A percentile compares a stretch with the other conserved stretches of the same genome.
Conservation (phyloP, 1,140 invertebrate species). For the Tetraneura akinire region DNA sequence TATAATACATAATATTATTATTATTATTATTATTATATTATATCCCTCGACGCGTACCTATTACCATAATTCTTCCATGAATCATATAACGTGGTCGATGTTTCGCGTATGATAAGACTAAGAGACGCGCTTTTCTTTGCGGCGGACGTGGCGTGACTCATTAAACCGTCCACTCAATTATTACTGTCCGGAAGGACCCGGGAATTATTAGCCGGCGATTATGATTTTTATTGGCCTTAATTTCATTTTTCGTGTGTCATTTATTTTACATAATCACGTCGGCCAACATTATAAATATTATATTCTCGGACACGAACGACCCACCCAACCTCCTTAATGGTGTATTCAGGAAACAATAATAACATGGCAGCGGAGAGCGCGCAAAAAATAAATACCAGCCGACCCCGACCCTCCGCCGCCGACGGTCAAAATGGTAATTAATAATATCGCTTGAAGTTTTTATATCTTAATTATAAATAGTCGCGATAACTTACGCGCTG, state of each 20-base stretch:
- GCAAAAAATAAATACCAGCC: too few species aligned
- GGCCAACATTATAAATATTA: slow-evolving; percentile 36
- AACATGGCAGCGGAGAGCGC: not conserved
- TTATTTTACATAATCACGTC: slow-evolving; percentile 51
- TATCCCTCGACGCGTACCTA: slow-evolving; percentile 6
- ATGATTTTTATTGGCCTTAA: slow-evolving; percentile 52
- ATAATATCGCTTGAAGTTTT: slow-evolving; percentile 47
- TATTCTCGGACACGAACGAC: slow-evolving; percentile 40
- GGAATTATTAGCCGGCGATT: slow-evolving; percentile 50
- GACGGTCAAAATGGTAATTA: slow-evolving; percentile 16
- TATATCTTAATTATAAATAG: slow-evolving; percentile 49
- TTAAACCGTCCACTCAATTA: slow-evolving; percentile 51
- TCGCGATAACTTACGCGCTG: not conserved
- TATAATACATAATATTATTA: too few species aligned
- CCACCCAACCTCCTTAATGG: slow-evolving; percentile 35
- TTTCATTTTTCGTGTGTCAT: slow-evolving; percentile 51
- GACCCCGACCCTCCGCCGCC: not conserved
- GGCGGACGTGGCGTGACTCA: slow-evolving; percentile 48
- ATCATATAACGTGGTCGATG: slow-evolving; percentile 46
- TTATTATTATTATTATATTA: slow-evolving; percentile 16
- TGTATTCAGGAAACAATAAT: slow-evolving; percentile 44
- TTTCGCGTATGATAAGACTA: slow-evolving; percentile 51
- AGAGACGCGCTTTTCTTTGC: slow-evolving; percentile 47
- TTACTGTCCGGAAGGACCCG: slow-evolving; percentile 48
- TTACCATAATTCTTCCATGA: slow-evolving; percentile 47